Evolutionary conservation across 2,888 invertebrate genomes (phyloP), one percentile per base, ranked within the genome.

Genomic region (Cremastinae sp.): DNA sequence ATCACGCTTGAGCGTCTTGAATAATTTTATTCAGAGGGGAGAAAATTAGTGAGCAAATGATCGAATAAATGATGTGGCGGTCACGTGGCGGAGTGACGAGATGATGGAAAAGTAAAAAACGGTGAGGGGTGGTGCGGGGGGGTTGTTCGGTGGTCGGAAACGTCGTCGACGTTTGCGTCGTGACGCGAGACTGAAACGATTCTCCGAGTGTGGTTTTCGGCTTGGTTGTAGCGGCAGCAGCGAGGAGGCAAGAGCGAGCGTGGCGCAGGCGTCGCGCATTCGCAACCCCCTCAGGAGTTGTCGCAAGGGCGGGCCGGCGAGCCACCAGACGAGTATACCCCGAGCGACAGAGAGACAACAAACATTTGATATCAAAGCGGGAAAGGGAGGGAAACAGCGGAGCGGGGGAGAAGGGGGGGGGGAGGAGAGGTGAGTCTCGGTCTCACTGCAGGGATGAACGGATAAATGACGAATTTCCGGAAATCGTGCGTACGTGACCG

Each of bases 401-500:
- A 34, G 66, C 36, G 62, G 51, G 54, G 28, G 54, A 45, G 20
- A 38, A 59, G 18, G 10, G 45, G 65, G 68, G 72, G 70, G 65
- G 64, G 62, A 61, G 65, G 65, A 34, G 78, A 75, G 61, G 18
- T 28, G 34, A 14, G n/a, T 20, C 51, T 22, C 20, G 45, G 56
- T 56, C 59, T 61, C 56, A 58, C 59, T 74, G 36, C 74, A 61
- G 79, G 81, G 79, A 78, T 74, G 79, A 80, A 80, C 80, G 81
- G 80, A 81, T 82, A 84, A 85, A 85, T 84, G 84, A 80, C 84
- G 84, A 85, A 86, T 87, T 85, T 84, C 80, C 83, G 83, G 84
- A 85, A 84, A 82, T 81, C 78, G 80, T 78, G 81, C 81, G 81
- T 84, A 84, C 81, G 84, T 83, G 83, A 83, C 81, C 66, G 80